Base-by-base conservation (phyloP, 2,888 invertebrate genomes). In the Netelia melanura region DNA sequence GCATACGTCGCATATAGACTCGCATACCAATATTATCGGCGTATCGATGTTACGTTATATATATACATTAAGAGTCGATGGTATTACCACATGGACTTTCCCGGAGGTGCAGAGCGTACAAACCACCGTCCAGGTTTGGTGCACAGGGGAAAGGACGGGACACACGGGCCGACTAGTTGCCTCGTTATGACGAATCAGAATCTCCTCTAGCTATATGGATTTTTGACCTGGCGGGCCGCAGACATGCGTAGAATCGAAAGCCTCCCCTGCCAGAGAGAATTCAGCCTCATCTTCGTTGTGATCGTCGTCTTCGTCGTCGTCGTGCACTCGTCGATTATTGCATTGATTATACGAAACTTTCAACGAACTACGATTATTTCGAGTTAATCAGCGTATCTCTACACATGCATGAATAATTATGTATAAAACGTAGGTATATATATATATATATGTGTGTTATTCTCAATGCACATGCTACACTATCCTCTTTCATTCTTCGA, bases 161-260 rank as follows among this genome's bases (percentile, higher is more conserved):
- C 56, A 80, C 75, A 71, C 82, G 79, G 78, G 82, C 82, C 79
- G 75, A 82, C 82, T 85, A 85, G 78, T 83, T 82, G 85, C 79
- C 85, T 85, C 82, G 85, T 85, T 83, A 85, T 85, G 82, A 85
- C 85, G 85, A 85, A 85, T 85, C 85, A 83, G 82, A 85, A 79
- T 83, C 85, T 82, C 79, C 85, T 82, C 79, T 85, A 83, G 85
- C 85, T 85, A 85, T 85, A 85, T 85, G 85, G 85, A 85, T 85
- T 85, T 85, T 85, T 85, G 85, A 85, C 82, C 85, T 85, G 85
- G 85, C 85, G 85, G 85, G 82, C 82, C 79, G 85, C 85, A 83
- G 85, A 85, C 85, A 85, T 83, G 85, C 85, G 85, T 85, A 85
- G 25, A 83, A 85, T 85, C 82, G 82, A 83, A 80, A 85, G 65